phyloP scores from a whole-genome alignment of 1,140 invertebrate species.

The Macrotrachela quadricornifera region DNA sequence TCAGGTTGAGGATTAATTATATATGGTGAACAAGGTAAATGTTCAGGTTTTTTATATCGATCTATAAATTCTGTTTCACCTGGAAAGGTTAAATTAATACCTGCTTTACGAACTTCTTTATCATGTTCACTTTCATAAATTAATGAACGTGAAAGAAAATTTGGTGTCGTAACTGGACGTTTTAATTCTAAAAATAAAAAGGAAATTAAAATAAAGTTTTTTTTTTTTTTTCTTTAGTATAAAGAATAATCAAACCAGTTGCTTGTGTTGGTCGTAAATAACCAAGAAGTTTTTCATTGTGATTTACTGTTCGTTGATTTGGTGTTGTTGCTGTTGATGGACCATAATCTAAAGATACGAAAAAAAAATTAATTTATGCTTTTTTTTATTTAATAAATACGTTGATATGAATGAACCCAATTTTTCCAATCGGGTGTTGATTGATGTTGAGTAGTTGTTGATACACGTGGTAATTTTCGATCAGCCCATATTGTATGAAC shows the following conservation, averaged over 20 bases:
- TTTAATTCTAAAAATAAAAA: too few relatives aligned
- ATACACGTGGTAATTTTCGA: background rate
- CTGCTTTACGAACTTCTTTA: background rate
- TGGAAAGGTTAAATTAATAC: conserved; percentile 27
- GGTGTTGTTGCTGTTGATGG: conserved; percentile 20
- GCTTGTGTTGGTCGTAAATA: too few relatives aligned
- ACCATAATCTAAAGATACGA: background rate
- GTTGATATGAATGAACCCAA: background rate
- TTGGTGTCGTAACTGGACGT: too few relatives aligned
- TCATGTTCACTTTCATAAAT: too few relatives aligned
- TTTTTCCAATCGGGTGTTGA: conserved; percentile 8
- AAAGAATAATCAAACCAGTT: too few relatives aligned
- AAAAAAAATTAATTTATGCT: too few relatives aligned
- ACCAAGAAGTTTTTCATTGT: too few relatives aligned
- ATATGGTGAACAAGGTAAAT: conserved; percentile 14
- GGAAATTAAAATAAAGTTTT: too few relatives aligned
- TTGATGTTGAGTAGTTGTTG: conserved; percentile 9
- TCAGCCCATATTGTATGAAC: background rate
- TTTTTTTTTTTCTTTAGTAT: too few relatives aligned
- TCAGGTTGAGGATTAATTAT: conserved; percentile 25
- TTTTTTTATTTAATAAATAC: background rate
- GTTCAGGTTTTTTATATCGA: conserved; percentile 15
- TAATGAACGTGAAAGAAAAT: too few relatives aligned
- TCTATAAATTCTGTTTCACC: conserved; percentile 24
- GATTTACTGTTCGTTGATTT: too few relatives aligned